Evolutionary conservation across 64 coral and sea anemone species (phyloP).

Genomic region (Trachythela sp.): DNA sequence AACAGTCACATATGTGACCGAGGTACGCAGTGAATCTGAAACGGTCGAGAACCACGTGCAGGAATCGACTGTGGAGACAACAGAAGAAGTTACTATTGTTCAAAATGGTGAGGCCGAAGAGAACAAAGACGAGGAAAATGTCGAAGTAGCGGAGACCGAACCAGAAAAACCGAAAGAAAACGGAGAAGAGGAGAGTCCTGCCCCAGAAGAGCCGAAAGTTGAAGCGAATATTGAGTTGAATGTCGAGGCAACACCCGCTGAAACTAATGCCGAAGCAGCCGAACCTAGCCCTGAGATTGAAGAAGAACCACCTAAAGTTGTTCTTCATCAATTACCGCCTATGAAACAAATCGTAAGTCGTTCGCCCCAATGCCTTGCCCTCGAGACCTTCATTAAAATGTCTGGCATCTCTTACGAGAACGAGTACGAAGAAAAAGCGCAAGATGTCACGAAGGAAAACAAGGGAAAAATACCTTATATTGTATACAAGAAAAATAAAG

Average conservation of each 20-base stretch:
- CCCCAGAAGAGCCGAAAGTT: conserved; percentile 48
- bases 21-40: background rate
- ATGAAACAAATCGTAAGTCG: conserved; percentile 57
- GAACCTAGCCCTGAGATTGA: conserved; percentile 70
- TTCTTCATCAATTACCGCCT: conserved; percentile 81
- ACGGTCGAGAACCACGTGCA: conserved; percentile 25
- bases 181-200: conserved; percentile 77
- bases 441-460: conserved; percentile 41
- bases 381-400: conserved; percentile 88
- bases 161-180: conserved; percentile 58
- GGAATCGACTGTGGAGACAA: background rate
- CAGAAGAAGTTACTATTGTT: background rate
- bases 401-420: conserved; percentile 91
- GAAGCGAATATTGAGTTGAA: conserved; percentile 48
- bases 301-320: conserved; percentile 57
- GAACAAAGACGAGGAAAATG: conserved; percentile 39
- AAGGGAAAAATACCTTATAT: conserved; percentile 91
- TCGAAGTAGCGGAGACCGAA: conserved; percentile 23
- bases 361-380: conserved; percentile 71
- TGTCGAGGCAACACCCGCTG: conserved; percentile 42
- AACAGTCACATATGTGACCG: conserved; percentile 13
- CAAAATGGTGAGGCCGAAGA: conserved; percentile 83
- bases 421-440: conserved; percentile 55
- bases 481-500: conserved; percentile 90
- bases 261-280: conserved; percentile 39